These are phyloP conservation scores for Phyllotis vaccarum DNA, from an alignment of 2,797 vertebrate species.

Conservation along the genomic window DNA sequence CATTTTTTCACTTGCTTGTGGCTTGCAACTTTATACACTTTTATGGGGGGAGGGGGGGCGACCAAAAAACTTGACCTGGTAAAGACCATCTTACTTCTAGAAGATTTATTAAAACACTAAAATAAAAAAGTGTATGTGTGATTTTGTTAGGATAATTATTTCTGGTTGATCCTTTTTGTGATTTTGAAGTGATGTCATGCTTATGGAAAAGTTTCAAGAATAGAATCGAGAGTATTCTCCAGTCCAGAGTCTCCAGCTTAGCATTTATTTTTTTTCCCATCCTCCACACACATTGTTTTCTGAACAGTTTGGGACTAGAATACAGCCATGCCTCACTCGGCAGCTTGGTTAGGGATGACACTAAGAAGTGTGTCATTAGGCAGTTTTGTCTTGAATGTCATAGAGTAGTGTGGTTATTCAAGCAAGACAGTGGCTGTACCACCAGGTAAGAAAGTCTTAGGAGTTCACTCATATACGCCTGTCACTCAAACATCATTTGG, in stretches of 20 bases:
- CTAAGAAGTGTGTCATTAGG: neutral
- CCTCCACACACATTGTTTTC: neutral
- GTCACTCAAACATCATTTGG: fast-evolving
- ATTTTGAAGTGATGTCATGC: constrained; percentile 22
- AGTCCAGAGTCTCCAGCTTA: constrained; percentile 10
- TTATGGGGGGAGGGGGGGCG: neutral
- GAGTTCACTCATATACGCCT: neutral
- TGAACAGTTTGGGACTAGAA: neutral
- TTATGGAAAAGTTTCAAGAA: neutral
- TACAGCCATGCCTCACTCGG: neutral
- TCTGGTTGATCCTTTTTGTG: constrained; percentile 29
- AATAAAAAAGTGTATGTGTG: neutral
- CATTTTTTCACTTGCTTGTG: neutral
- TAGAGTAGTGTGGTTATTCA: neutral
- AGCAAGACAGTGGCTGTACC: neutral
- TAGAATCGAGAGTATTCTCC: neutral
- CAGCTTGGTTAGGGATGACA: too few relatives aligned
- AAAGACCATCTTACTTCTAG: constrained; percentile 22
- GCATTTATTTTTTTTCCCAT: neutral
- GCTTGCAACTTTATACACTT: neutral
- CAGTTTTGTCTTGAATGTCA: neutral
- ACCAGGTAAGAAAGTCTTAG: neutral
- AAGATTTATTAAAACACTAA: constrained; percentile 45
- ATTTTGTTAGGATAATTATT: neutral
- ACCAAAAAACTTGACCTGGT: neutral